These are phyloP conservation scores for Pitta sordida DNA, from an alignment of 2,113 vertebrate species.

Conservation along the genomic window DNA sequence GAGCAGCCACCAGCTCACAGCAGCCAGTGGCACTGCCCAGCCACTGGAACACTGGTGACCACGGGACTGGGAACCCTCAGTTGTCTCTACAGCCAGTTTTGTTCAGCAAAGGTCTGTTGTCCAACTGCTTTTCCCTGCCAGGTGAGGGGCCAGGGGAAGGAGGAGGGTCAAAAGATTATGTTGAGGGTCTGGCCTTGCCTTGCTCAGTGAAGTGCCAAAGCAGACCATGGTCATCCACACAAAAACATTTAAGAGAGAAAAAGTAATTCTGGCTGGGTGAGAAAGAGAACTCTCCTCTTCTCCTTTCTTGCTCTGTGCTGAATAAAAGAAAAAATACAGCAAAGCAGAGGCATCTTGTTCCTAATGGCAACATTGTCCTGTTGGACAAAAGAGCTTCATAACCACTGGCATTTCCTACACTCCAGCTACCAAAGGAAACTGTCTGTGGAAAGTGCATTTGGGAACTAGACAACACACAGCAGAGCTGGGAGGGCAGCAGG, in stretches of 20 bases:
- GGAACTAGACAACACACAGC: not conserved
- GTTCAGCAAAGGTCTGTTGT: not conserved
- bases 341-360: not conserved
- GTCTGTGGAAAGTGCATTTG: not conserved
- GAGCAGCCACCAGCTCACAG: not conserved
- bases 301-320: not conserved
- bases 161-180: not conserved
- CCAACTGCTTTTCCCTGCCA: not conserved
- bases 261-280: not conserved
- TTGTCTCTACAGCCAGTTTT: not conserved
- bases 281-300: not conserved
- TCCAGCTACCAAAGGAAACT: not conserved
- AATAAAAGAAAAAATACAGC: not conserved
- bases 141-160: not conserved
- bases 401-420: not conserved
- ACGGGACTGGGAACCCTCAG: not conserved
- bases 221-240: not conserved
- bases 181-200: not conserved
- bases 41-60: not conserved
- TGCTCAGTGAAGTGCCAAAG: not conserved
- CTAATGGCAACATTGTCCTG: fast-evolving
- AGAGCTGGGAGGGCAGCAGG: not conserved
- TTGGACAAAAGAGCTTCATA: not conserved
- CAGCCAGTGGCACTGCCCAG: not conserved
- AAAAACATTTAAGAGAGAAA: not conserved